Base-by-base conservation (phyloP, 1,140 invertebrate species). In the Melitaea cinxia region DNA sequence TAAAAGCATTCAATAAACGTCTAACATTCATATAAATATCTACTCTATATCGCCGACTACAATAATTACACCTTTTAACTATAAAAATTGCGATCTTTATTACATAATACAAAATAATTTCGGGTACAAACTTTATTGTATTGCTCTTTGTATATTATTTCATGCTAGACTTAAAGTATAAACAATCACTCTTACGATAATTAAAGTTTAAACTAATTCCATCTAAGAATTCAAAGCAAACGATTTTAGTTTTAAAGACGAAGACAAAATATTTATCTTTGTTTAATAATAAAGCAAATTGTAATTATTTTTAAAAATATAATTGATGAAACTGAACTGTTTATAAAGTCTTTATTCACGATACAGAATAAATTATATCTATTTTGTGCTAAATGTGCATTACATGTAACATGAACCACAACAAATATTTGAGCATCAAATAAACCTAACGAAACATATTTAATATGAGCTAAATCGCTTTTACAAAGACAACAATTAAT, bases 1-100 rank as follows among this genome's bases (percentile, higher is more conserved):
- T 70, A 74, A 85, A 85, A 85, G 80, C 72, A 70, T 77, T 70
- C 19, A 72, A 68, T 66, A 72, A 81, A 84, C 77, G 74, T 78
- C 83, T 83, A 85, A 85, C 78, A 85, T 80, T 87, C 62, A 83
- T 83, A 85, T 83, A 71, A 68, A 83, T 75, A 82, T 72, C 82
- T 88, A 88, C 75, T 80, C 76, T 85, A 76, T 81, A 77, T 77
- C 75, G 58, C 73, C 77, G 64, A 55, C 82, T 85, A 84, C 72
- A 70, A 63, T 62, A 17, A 42, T 15, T 17, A 7, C 70, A 73
- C 69, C 64, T 53, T 72, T 70, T 69, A 65, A 53, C 75, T 77
- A 70, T 60, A 60, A 65, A 70, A 33, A 33, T 60, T 35, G 37
- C 15, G 39, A 42, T 70, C 58, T n/a, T 47, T 42, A 37, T 52